Conservation (phyloP, 2,888 invertebrate genomes). For the Drosophila planitibia region DNA sequence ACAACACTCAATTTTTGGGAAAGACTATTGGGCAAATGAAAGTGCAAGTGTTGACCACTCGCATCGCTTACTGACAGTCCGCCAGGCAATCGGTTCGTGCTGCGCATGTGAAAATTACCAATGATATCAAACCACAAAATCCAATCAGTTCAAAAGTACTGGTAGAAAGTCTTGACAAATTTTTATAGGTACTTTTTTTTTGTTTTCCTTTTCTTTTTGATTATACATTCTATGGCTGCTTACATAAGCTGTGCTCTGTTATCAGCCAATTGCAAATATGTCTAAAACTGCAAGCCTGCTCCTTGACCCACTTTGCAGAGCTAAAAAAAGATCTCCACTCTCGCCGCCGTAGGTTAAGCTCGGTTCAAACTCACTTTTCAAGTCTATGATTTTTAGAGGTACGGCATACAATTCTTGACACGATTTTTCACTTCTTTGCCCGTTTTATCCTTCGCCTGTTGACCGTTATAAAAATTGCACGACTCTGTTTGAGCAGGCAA, state of each 20-base stretch:
- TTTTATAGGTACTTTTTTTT: slow-evolving; percentile 1
- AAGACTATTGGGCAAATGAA: slow-evolving; percentile 58
- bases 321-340: slow-evolving; percentile 4
- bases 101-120: slow-evolving; percentile 46
- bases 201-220: background rate
- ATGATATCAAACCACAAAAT: slow-evolving; percentile 45
- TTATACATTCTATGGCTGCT: slow-evolving; percentile 43
- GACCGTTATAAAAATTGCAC: slow-evolving; percentile 39
- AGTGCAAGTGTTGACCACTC: slow-evolving; percentile 68
- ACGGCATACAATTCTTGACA: slow-evolving; percentile 40
- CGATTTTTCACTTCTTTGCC: slow-evolving; percentile 46
- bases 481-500: slow-evolving; percentile 23
- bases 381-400: slow-evolving; percentile 10
- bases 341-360: background rate
- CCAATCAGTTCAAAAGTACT: slow-evolving; percentile 39
- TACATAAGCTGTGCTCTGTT: slow-evolving; percentile 58
- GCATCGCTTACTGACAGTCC: slow-evolving; percentile 12
- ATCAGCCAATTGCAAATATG: slow-evolving; percentile 3
- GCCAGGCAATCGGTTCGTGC: slow-evolving; percentile 48
- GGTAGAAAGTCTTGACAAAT: slow-evolving; percentile 70
- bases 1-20: slow-evolving; percentile 27
- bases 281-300: slow-evolving; percentile 24
- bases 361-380: slow-evolving; percentile 53
- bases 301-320: slow-evolving; percentile 48
- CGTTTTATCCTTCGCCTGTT: slow-evolving; percentile 36